A percentile compares a stretch with the other conserved stretches of the same genome.
Conservation (phyloP, 2,797 vertebrate genomes). For the Chaetodon trifasciatus region DNA sequence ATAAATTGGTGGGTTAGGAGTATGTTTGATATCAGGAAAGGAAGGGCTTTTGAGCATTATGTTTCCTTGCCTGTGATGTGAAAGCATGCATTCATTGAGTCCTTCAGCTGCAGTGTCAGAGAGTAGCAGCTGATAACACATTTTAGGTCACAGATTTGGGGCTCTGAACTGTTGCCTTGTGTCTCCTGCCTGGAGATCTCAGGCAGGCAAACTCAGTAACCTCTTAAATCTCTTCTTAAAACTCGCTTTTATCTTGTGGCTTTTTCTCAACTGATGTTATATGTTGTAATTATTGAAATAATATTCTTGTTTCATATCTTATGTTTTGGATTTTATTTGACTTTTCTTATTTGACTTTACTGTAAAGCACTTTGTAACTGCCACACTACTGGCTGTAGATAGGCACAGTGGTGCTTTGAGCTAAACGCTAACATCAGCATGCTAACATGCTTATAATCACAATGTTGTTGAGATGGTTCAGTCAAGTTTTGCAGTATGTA, state of each 20-base stretch:
- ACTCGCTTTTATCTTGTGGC: not conserved
- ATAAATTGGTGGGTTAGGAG: not conserved
- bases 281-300: not conserved
- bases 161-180: not conserved
- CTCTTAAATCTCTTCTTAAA: not conserved
- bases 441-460: not conserved
- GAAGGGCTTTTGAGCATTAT: not conserved
- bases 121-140: slow-evolving; percentile 6
- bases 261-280: not conserved
- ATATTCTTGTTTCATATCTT: not conserved
- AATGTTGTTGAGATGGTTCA: not conserved
- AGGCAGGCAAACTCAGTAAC: not conserved
- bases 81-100: not conserved
- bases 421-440: not conserved
- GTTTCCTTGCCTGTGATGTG: not conserved
- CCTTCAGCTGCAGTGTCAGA: slow-evolving; percentile 12
- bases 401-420: not conserved
- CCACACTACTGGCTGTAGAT: not conserved
- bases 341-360: not conserved
- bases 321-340: not conserved
- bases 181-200: not conserved
- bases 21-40: not conserved
- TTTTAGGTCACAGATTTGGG: not conserved
- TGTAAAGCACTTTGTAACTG: too few relatives aligned
- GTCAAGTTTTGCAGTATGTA: not conserved